Base-by-base conservation (phyloP, 2,113 vertebrate genomes). In the Aplodontia rufa region DNA sequence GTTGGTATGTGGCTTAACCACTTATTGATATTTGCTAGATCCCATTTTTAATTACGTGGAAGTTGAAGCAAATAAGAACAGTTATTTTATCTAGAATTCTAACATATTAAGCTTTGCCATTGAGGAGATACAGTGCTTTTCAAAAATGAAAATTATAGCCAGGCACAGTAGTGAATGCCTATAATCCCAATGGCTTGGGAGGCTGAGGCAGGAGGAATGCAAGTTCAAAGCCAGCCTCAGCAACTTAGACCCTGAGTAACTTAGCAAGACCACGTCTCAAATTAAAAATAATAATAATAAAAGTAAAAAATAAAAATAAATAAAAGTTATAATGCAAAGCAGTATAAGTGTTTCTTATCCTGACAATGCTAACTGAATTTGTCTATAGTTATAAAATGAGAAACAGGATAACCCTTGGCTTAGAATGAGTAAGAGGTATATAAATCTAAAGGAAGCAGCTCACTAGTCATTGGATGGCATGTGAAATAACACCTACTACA, bases 41-140 rank as follows among this genome's bases (percentile, higher is more conserved):
- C 35, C 80, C 76, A 62, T 93, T 97, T 98, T 98, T 97, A 97
- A 95, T 97, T 98, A 97, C 95, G 95, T 83, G 64, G 71, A 91
- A 26, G 80, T 68, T 95, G 78, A 96, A 92, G 45, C 76, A 95
- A 97, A 96, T 64, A 90, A 96, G 58, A 90, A 97, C 20, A 87
- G 49, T 88, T 94, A 66, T 85, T 96, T 95, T 90, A 95, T 85
- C 14, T 24, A 26, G 28, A 97, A 88, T 90, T 92, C 68, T 81
- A 83, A 60, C 6, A n/a, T 40, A 93, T 88, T 72, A 72, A 5
- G 69, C 71, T 98, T 94, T 94, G 28, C 40, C 37, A 91, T 68
- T 37, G 12, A 81, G 88, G 78, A 97, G 60, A 88, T 64, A 5
- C 24, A 92, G 20, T 88, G 53, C 9, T 66, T 96, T 87, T 35